Evolutionary conservation across 2,888 invertebrate genomes (phyloP).

Genomic region (Pyralis farinalis): DNA sequence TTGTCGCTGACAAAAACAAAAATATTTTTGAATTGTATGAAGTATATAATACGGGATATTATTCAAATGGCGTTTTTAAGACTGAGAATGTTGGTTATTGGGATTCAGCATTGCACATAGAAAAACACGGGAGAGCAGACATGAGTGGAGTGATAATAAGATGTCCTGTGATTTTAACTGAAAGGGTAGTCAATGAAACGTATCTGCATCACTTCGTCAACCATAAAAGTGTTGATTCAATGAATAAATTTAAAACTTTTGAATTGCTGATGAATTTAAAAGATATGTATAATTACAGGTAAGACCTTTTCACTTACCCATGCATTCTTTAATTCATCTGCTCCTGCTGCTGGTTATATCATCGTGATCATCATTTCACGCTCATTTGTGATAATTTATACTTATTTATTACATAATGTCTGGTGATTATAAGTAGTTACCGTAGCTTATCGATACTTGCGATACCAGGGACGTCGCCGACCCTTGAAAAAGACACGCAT

Average conservation of each 20-base stretch:
- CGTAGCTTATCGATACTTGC: no score
- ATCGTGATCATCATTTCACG: no score
- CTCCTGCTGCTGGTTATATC: no score
- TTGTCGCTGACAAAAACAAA: constrained; percentile 36
- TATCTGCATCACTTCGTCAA: constrained; percentile 75
- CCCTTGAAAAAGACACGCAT: no score
- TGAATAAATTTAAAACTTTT: constrained; percentile 84
- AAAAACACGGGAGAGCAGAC: constrained; percentile 59
- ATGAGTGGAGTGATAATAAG: constrained; percentile 79
- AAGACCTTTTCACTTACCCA: no score
- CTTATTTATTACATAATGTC: no score
- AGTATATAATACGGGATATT: constrained; percentile 78
- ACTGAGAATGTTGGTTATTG: constrained; percentile 71
- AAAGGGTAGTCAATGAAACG: constrained; percentile 53
- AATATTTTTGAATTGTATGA: constrained; percentile 54
- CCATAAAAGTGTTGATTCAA: constrained; percentile 78
- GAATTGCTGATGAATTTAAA: constrained; percentile 76
- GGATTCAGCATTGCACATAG: constrained; percentile 47
- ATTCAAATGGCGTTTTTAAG: constrained; percentile 71
- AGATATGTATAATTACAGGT: constrained; percentile 86
- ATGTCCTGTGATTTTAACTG: constrained; percentile 70
- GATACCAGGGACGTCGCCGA: no score
- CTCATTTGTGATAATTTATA: no score
- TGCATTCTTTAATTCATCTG: no score
- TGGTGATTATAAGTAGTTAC: no score